Conservation (phyloP, 2,888 invertebrate genomes). For the Caenorhabditis zanzibari region DNA sequence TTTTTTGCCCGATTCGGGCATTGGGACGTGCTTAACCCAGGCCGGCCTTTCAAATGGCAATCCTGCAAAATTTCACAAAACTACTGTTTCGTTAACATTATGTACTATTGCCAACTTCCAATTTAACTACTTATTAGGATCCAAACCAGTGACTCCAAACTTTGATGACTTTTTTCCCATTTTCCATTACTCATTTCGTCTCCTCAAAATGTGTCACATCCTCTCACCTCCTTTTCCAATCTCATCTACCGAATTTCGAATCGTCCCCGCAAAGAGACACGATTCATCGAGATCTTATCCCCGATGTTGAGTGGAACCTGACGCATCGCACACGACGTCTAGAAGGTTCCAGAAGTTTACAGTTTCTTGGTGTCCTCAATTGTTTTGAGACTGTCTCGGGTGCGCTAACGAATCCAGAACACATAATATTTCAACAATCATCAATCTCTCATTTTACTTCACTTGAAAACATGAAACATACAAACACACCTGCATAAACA, state of each 20-base stretch:
- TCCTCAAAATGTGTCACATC: constrained; percentile 27
- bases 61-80: too few species aligned
- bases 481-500: constrained; percentile 45
- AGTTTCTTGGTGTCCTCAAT: not conserved
- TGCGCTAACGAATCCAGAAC: not conserved
- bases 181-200: not conserved
- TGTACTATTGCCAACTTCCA: too few species aligned
- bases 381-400: too few species aligned
- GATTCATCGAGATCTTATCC: constrained; percentile 1
- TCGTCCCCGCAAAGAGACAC: not conserved
- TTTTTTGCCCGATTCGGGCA: too few species aligned
- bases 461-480: constrained; percentile 3
- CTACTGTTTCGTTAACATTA: too few species aligned
- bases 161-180: too few species aligned
- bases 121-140: too few species aligned
- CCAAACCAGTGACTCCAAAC: too few species aligned
- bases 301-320: constrained; percentile 56
- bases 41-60: too few species aligned
- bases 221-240: not conserved
- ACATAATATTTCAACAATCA: not conserved
- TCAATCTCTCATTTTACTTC: not conserved
- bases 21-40: too few species aligned
- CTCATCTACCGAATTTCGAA: constrained; percentile 39
- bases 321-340: constrained; percentile 44
- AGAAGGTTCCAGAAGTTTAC: not conserved